phyloP scores from a whole-genome alignment of 2,797 vertebrate species.

The Taenioides sp. region DNA sequence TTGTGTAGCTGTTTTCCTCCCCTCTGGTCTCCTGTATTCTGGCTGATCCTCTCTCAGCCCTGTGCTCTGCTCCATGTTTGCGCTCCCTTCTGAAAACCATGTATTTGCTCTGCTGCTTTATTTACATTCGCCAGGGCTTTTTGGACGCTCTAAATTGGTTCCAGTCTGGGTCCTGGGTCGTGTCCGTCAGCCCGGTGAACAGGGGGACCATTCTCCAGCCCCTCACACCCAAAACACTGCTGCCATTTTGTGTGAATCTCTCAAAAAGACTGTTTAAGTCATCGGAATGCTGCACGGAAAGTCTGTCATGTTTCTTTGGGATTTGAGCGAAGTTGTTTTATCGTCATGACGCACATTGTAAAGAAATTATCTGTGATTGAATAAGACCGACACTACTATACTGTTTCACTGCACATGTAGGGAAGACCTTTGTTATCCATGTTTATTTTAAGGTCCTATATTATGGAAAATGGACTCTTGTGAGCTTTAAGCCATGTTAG shows the following conservation, averaged over 20 bases:
- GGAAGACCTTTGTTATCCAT: too few species aligned
- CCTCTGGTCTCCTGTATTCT: constrained; percentile 57
- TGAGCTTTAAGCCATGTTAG: too few species aligned
- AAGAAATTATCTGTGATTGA: background rate
- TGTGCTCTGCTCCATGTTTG: constrained; percentile 65
- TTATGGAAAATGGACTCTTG: too few species aligned
- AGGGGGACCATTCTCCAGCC: constrained; percentile 64
- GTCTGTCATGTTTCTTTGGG: constrained; percentile 37
- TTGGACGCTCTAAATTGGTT: constrained; percentile 80
- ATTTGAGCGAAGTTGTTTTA: constrained; percentile 23
- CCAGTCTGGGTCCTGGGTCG: constrained; percentile 78
- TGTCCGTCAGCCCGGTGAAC: constrained; percentile 77
- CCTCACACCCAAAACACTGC: constrained; percentile 56
- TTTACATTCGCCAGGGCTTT: constrained; percentile 78
- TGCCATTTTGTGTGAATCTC: constrained; percentile 70
- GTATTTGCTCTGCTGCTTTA: constrained; percentile 80
- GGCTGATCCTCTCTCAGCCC: constrained; percentile 52
- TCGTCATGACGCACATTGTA: background rate
- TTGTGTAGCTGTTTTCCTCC: constrained; percentile 59
- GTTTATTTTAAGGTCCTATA: too few species aligned
- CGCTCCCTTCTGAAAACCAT: constrained; percentile 67
- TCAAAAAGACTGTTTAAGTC: constrained; percentile 44
- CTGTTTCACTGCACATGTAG: too few species aligned
- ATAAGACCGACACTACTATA: background rate
- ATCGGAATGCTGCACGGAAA: constrained; percentile 27